Evolutionary conservation across 1,140 invertebrate genomes (phyloP), one percentile per base, ranked within the genome.

Genomic region (Holotrichia oblita): DNA sequence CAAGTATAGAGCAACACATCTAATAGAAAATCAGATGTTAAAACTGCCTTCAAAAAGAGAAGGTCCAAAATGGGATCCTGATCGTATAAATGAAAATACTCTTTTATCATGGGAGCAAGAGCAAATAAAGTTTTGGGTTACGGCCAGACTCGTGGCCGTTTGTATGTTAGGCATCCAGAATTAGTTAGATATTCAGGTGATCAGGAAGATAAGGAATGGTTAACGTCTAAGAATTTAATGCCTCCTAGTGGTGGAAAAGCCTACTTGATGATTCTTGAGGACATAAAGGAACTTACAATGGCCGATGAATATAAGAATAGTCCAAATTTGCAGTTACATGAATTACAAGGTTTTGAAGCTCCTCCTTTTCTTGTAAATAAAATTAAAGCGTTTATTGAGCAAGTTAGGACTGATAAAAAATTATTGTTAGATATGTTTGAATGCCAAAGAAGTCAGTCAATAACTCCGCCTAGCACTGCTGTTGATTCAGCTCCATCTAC

Each of bases 141-240:
- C 82, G 93, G 93, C 27, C 92, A 93, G 82, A 93, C 93, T 2
- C 88, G 94, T 82, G 93, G 93, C 6, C 88, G 94, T 34, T 83
- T 95, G 4, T 95, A 94, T 81, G 93, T 93, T 2, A 91, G 94
- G 85, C 94, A 96, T 89, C 92, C 94, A 41, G 93, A 94, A 40
- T 81, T 95, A 14, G 77, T 85, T 7, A 74, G 93, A 83, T 96
- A 96, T 87, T 91, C 92, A 76, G 93, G 94, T 55, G 94, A 96
- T 84, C 91, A 91, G 78, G 93, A 94, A 82, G 94, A 96, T 83
- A 95, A 95, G 84, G 93, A 94, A 84, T 95, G 94, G 94, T 89
- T 96, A 27, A 90, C 92, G 73, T 93, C 91, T 80, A 91, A 94
- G 81, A 93, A 93, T 83, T 87, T 94, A 77, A 94, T 94, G 85